These are phyloP conservation scores for Turnix velox DNA, from an alignment of 2,113 vertebrate species.

Conservation along the genomic window DNA sequence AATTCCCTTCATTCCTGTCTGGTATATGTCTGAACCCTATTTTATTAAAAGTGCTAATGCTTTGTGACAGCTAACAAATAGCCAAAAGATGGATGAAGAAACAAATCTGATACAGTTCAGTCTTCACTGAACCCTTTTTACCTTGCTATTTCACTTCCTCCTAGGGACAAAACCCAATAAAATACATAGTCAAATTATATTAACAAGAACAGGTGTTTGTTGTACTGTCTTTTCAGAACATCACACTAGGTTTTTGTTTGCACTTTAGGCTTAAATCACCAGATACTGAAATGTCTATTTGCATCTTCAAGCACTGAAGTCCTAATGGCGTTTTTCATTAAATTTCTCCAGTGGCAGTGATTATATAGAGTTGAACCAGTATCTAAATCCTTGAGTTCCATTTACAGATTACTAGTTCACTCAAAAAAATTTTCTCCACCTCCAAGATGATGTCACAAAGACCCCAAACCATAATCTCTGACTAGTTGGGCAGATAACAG, in stretches of 20 bases:
- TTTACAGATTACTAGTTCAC: neutral
- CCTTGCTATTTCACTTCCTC: neutral
- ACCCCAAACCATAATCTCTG: neutral
- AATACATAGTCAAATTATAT: neutral
- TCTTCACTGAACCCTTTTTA: neutral
- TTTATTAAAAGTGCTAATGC: neutral
- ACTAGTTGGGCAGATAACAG: neutral
- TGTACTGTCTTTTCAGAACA: neutral
- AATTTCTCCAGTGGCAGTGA: neutral
- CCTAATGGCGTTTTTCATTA: neutral
- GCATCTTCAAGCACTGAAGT: neutral
- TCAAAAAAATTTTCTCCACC: neutral
- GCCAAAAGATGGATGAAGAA: conserved; percentile 42
- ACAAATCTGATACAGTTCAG: conserved; percentile 25
- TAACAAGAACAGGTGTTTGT: neutral
- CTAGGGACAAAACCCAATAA: neutral
- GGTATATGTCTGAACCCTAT: neutral
- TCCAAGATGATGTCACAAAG: neutral
- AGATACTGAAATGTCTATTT: neutral
- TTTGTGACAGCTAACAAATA: conserved; percentile 37
- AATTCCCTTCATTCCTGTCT: conserved; percentile 35
- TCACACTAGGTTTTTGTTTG: neutral
- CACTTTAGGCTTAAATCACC: neutral
- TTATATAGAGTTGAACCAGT: neutral
- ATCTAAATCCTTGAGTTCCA: neutral